Percentiles rank a stretch among this genome's conserved stretches.
Conservation (phyloP, 1,140 invertebrate genomes). For the Drosophila nigromelanica region DNA sequence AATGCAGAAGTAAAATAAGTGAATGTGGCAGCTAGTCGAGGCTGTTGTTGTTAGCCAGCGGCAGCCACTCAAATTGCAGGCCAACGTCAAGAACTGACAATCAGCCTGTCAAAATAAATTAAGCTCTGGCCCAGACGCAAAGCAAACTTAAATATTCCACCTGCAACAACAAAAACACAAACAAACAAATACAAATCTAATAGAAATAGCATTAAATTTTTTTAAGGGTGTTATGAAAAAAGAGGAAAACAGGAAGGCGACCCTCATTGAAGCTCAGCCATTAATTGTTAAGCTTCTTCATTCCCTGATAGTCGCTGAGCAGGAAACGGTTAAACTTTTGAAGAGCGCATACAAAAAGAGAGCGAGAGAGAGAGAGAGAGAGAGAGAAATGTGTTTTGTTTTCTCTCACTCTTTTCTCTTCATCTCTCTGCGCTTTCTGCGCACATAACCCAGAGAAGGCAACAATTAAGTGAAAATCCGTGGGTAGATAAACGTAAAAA, state of each 20-base stretch:
- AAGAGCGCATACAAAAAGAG: conserved; percentile 24
- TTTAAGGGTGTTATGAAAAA: not conserved
- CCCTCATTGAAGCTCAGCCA: conserved; percentile 43
- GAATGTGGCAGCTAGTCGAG: not conserved
- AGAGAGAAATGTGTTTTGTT: conserved; percentile 6
- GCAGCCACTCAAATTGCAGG: conserved; percentile 25
- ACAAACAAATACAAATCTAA: conserved; percentile 34
- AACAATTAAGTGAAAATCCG: conserved; percentile 60
- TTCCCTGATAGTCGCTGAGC: conserved; percentile 31
- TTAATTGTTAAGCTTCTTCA: conserved; percentile 55
- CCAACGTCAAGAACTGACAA: conserved; percentile 51
- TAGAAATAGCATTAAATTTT: conserved; percentile 39
- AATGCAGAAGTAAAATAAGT: conserved; percentile 32
- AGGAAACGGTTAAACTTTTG: conserved; percentile 73
- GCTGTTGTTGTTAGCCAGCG: conserved; percentile 1
- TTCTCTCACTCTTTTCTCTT: conserved; percentile 6
- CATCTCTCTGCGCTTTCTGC: conserved; percentile 44
- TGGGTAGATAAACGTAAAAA: conserved; percentile 39
- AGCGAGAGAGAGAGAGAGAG: conserved; percentile 20
- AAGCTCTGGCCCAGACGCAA: conserved; percentile 23
- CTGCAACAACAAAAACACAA: conserved; percentile 37
- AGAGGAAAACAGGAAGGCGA: conserved; percentile 56
- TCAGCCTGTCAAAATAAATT: conserved; percentile 72
- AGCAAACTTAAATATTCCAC: conserved; percentile 31
- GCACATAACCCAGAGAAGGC: conserved; percentile 80